A percentile compares a stretch with the other conserved stretches of the same genome.
Conservation (phyloP, 1,140 invertebrate genomes). For the Camponotus vicinus region DNA sequence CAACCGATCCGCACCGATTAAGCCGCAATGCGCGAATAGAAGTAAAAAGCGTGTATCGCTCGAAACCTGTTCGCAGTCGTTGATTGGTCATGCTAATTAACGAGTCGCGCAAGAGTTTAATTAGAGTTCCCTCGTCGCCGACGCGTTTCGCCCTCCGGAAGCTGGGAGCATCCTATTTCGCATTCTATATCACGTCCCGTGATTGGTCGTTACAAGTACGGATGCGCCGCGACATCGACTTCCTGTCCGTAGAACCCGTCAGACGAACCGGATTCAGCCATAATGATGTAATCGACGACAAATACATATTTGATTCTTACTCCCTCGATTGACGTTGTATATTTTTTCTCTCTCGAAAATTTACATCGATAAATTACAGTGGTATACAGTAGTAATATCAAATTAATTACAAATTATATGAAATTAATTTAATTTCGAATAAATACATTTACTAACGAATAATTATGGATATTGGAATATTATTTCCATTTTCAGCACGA, state of each 20-base stretch:
- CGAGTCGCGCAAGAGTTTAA: conserved; percentile 66
- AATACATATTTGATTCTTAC: conserved; percentile 41
- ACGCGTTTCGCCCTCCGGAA: conserved; percentile 54
- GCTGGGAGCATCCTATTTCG: conserved; percentile 64
- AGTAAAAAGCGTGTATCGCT: background rate
- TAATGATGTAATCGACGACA: conserved; percentile 48
- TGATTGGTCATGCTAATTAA: conserved; percentile 42
- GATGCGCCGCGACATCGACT: conserved; percentile 73
- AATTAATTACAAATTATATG: background rate
- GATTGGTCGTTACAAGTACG: conserved; percentile 75
- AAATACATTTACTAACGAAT: background rate
- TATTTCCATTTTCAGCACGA: conserved; percentile 3
- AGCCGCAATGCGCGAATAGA: background rate
- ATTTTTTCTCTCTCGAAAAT: background rate
- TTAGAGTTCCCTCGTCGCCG: conserved; percentile 61
- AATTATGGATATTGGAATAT: conserved; percentile 14
- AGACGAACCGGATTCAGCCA: conserved; percentile 46
- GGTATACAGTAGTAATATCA: too few relatives aligned
- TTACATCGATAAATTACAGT: background rate
- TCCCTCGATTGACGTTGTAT: background rate
- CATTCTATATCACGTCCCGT: conserved; percentile 61
- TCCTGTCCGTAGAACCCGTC: conserved; percentile 66
- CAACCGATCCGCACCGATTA: conserved; percentile 29
- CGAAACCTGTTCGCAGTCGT: background rate
- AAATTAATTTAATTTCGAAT: background rate